Base-by-base conservation (phyloP, 2,113 vertebrate genomes). In the Oreochromis tanganicae region DNA sequence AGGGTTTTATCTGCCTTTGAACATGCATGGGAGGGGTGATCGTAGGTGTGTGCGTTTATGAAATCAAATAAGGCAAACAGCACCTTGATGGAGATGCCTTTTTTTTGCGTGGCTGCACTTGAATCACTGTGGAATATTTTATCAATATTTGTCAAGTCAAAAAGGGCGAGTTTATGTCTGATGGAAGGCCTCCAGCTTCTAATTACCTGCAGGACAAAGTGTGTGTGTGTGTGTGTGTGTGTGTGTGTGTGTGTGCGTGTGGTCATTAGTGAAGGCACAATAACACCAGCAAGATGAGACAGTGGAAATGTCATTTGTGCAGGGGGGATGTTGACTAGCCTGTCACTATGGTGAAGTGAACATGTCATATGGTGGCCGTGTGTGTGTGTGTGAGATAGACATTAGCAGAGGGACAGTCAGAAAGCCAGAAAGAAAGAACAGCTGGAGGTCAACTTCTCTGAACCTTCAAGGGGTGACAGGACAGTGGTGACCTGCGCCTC, bases 71-170 rank as follows among this genome's bases (percentile, higher is more conserved):
- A 38, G 17, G 52, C 43, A 81, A 90, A 85, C 68, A 86, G 34
- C 54, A 55, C 82, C 46, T 63, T 87, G 61, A 89, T 82, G 80
- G 81, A 91, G 89, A 68, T 59, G 52, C 55, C 10, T 80, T 85
- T 89, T 32, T 87, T 90, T 85, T 80, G 87, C 73, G 7, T 43
- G 84, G 87, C 41, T 93, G 90, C 87, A 79, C 41, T 84, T 89
- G 83, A 92, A 92, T 88, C 50, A 34, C 57, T 54, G 57, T 52
- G 46, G 91, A 87, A 89, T 48, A 82, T 87, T 94, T 93, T 87
- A 94, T 94, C 91, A 95, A 94, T 95, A 94, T 94, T 94, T 93
- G 91, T 91, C 61, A 84, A 89, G 90, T 94, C 91, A 89, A 90
- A 66, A 83, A 85, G 86, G 81, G 59, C 85, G 59, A 92, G 92